Base-by-base conservation (phyloP, 2,888 invertebrate species). In the Icerya purchasi region DNA sequence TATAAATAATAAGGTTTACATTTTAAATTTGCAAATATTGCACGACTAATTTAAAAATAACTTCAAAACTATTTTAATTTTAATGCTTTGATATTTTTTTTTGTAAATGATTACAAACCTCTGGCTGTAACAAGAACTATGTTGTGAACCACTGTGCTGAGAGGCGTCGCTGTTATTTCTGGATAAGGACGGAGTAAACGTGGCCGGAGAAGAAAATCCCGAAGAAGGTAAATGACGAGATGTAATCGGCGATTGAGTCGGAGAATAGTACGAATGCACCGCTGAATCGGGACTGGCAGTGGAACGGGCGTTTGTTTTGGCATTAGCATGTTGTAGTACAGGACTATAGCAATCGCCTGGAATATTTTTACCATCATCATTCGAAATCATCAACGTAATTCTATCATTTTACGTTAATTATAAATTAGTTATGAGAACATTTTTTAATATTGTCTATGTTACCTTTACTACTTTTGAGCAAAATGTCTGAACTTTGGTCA, bases 121-220 rank as follows among this genome's bases (percentile, higher is more conserved):
- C 61, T 68, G 66, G 62, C 67, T 67, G 62, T 68, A 68, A 61
- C 67, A 68, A 70, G 62, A 73, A 59, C 66, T 67, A 61, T 68
- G 65, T 61, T 67, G 65, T 19, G 88, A 88, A 69, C 88, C 89
- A 65, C 88, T 87, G 66, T 88, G 88, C 71, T 86, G 85, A 62
- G 89, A 89, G 1, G 90, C 89, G 70, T 90, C 90, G 67, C 87
- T 88, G 74, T 90, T 90, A 74, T 89, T 90, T 62, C 90, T 80
- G 59, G 87, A 87, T 62, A 90, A 74, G 14, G 86, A 87, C 50
- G 88, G 88, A 58, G 87, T 87, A 67, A 86, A 79, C 2, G 86
- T 87, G 67, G 85, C 79, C 1, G 74, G 73, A n/a, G 73, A 68
- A 20, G 74, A 74, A 62, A 75, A 68, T 8, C 74, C 74, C 1